These are phyloP conservation scores for Leptinotarsa juncta DNA, from an alignment of 2,888 invertebrate genomes.

Conservation along the genomic window DNA sequence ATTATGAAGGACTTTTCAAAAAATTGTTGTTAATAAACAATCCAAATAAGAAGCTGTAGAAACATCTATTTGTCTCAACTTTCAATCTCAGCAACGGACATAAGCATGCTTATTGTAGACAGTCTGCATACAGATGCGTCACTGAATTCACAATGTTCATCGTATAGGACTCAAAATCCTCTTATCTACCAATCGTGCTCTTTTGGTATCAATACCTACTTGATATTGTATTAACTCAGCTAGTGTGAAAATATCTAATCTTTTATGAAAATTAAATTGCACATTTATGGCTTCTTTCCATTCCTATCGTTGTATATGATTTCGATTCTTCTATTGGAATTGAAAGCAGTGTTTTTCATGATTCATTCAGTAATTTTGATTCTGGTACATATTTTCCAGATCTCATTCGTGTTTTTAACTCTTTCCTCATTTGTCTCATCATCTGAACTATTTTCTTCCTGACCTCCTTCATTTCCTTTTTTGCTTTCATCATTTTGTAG, in stretches of 20 bases:
- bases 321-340: not conserved
- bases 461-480: too few relatives aligned
- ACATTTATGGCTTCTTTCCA: not conserved
- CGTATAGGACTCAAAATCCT: conserved; percentile 18
- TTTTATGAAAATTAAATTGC: not conserved
- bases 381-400: too few relatives aligned
- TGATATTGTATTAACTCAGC: conserved; percentile 18
- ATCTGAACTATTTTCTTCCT: too few relatives aligned
- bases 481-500: too few relatives aligned
- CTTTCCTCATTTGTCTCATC: too few relatives aligned
- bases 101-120: conserved; percentile 8
- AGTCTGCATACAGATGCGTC: conserved; percentile 24
- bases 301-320: conserved; percentile 3
- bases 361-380: too few relatives aligned
- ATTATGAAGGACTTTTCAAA: conserved; percentile 5
- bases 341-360: not conserved
- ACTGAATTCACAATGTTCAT: conserved; percentile 18
- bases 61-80: conserved; percentile 19
- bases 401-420: too few relatives aligned
- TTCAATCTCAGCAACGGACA: conserved; percentile 13
- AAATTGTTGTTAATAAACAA: conserved; percentile 23
- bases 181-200: conserved; percentile 26
- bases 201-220: conserved; percentile 21
- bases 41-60: conserved; percentile 38
- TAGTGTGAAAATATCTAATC: conserved; percentile 8